A percentile compares a stretch with the other conserved stretches of the same genome.
Conservation (phyloP, 2,113 vertebrate species). For the Uria lomvia region DNA sequence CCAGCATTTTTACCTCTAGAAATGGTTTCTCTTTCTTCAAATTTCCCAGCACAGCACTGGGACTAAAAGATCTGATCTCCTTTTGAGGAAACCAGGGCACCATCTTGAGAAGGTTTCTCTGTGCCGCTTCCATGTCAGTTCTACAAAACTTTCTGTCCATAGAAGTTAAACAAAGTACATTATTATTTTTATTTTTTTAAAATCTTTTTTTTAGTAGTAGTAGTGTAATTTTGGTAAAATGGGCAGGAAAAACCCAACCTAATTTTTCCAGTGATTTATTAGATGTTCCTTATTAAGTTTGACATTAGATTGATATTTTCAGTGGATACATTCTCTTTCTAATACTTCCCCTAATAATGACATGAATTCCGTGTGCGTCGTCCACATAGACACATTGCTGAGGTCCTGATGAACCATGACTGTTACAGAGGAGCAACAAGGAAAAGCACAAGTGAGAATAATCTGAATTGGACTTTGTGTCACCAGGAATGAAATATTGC, state of each 20-base stretch:
- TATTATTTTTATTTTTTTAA: neutral
- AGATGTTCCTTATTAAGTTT: neutral
- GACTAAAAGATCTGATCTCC: neutral
- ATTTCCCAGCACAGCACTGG: neutral
- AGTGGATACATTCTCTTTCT: neutral
- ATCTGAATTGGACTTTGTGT: neutral
- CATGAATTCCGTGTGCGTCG: fast-evolving
- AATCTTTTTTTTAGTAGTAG: neutral
- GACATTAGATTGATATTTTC: neutral
- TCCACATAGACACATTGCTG: neutral
- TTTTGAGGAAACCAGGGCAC: neutral
- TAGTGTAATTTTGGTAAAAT: neutral
- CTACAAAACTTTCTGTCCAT: neutral
- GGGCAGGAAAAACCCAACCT: fast-evolving
- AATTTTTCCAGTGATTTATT: neutral
- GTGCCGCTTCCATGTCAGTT: neutral
- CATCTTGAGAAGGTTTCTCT: neutral
- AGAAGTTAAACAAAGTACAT: neutral
- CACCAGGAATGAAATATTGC: neutral
- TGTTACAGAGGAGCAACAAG: neutral
- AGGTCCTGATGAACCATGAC: neutral
- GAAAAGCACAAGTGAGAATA: neutral
- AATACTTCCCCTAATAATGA: neutral
- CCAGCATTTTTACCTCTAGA: neutral
- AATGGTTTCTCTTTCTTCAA: neutral